These are phyloP conservation scores for Bubalus kerabau DNA, from an alignment of 2,113 vertebrate species.

Conservation along the genomic window DNA sequence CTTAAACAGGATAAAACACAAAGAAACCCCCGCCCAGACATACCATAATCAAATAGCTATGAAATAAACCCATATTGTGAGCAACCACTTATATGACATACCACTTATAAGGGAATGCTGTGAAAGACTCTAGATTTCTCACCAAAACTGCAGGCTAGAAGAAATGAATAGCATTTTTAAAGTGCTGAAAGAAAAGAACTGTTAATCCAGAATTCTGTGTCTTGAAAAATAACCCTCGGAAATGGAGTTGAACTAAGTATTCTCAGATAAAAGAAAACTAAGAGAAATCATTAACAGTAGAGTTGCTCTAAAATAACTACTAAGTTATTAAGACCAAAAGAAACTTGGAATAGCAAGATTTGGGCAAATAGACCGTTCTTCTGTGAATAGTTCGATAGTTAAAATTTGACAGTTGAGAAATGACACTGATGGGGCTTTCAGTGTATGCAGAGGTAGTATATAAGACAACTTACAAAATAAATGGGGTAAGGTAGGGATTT, in stretches of 20 bases:
- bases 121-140: not conserved
- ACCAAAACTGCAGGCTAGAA: not conserved
- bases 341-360: not conserved
- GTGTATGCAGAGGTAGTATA: not conserved
- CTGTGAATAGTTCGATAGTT: not conserved
- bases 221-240: not conserved
- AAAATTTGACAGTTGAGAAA: not conserved
- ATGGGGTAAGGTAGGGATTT: not conserved
- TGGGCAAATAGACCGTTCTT: not conserved
- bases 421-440: not conserved
- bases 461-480: not conserved
- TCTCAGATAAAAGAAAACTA: not conserved
- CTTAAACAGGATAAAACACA: not conserved
- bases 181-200: not conserved
- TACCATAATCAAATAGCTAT: not conserved
- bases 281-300: not conserved
- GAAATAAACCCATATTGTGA: not conserved
- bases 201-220: not conserved
- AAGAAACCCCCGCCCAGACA: not conserved
- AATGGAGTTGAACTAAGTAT: not conserved
- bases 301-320: not conserved
- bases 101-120: not conserved
- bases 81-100: not conserved
- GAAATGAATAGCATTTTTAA: not conserved
- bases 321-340: not conserved